A percentile compares a stretch with the other conserved stretches of the same genome.
Conservation (phyloP, 2,888 invertebrate species). For the Philopedon plagiatum region DNA sequence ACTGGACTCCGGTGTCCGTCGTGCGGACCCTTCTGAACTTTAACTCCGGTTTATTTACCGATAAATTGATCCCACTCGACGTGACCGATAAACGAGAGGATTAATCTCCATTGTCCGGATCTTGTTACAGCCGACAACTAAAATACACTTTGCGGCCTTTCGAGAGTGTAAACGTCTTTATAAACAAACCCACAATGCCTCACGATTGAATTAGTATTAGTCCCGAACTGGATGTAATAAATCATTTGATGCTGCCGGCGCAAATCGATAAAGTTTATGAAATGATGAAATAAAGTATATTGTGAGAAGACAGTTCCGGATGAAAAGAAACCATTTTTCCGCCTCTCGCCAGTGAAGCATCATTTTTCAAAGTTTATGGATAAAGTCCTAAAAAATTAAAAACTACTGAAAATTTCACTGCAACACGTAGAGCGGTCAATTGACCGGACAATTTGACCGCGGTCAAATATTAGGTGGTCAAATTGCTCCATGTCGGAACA, state of each 20-base stretch:
- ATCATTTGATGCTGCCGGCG: constrained; percentile 23
- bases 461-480: too few relatives aligned
- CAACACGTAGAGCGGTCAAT: too few relatives aligned
- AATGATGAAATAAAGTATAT: too few relatives aligned
- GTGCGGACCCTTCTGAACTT: constrained; percentile 4
- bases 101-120: constrained; percentile 17
- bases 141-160: constrained; percentile 20
- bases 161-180: constrained; percentile 18
- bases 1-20: not conserved
- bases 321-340: too few relatives aligned
- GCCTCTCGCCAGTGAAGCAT: too few relatives aligned
- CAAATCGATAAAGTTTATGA: constrained; percentile 14
- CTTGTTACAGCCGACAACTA: constrained; percentile 16
- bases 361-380: too few relatives aligned
- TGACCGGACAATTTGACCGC: too few relatives aligned
- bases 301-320: too few relatives aligned
- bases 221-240: not conserved
- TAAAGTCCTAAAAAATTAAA: too few relatives aligned
- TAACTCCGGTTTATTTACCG: constrained; percentile 14
- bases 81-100: constrained; percentile 16
- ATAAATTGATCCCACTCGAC: constrained; percentile 23
- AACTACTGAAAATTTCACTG: too few relatives aligned
- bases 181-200: constrained; percentile 18
- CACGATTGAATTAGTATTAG: constrained; percentile 15
- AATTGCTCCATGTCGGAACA: too few relatives aligned